These are phyloP conservation scores for Stegostoma tigrinum DNA, from an alignment of 2,113 vertebrate species.

Conservation along the genomic window DNA sequence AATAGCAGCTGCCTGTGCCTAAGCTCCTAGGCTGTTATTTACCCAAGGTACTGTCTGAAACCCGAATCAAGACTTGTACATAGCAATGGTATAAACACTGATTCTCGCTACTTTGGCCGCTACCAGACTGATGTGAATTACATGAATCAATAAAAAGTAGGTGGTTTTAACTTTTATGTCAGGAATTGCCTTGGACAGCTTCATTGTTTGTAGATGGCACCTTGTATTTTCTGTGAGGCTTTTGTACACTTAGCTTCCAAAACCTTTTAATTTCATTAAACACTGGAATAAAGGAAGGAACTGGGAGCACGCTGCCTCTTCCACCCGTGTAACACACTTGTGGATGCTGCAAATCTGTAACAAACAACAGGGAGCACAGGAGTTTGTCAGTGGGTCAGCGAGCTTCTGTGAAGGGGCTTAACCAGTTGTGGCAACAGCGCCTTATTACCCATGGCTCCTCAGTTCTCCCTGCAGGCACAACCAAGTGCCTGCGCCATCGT, in stretches of 20 bases:
- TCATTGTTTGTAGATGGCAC: neutral
- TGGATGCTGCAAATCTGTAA: neutral
- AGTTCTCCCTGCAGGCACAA: neutral
- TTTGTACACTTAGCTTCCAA: neutral
- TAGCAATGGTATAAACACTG: neutral
- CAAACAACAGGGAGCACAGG: neutral
- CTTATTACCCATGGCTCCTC: neutral
- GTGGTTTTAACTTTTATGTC: neutral
- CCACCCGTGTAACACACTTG: neutral
- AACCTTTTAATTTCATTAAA: neutral
- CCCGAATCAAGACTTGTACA: neutral
- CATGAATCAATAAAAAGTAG: neutral
- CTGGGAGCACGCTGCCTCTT: neutral
- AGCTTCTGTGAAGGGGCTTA: neutral
- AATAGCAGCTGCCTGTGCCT: neutral
- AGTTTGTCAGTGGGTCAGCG: neutral
- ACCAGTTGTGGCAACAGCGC: neutral
- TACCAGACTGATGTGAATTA: slow-evolving; percentile 7
- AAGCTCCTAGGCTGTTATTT: neutral
- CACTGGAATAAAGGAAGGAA: slow-evolving; percentile 2
- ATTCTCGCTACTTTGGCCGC: neutral
- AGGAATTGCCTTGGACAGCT: neutral
- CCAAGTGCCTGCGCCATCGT: neutral
- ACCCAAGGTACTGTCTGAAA: neutral
- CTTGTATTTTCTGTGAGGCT: neutral